Base-by-base conservation (phyloP, 1,140 invertebrate genomes). In the Hyles vespertilio region DNA sequence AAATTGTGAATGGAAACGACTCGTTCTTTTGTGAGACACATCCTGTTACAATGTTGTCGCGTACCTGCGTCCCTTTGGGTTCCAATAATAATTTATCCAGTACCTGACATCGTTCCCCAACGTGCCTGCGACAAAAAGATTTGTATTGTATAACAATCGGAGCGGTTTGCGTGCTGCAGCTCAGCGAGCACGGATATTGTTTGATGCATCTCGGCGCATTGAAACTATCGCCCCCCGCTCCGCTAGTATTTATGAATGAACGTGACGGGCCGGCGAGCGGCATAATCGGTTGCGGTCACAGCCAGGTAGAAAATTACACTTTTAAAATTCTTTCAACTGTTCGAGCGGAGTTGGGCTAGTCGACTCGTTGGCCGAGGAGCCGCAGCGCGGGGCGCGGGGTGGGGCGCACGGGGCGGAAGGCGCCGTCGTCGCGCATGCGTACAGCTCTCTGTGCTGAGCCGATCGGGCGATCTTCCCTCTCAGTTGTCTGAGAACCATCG, bases 261-360 rank as follows among this genome's bases (percentile, higher is more conserved):
- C 85, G 85, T 84, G 83, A 82, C 75, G 75, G 72, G 63, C 71
- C 64, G 73, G 69, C 72, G 74, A 74, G 67, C 64, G 74, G 69
- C 72, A 76, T 74, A 72, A 73, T 78, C 78, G 71, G 70, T 63
- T 70, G 79, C 77, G 74, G 72, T 73, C 74, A 79, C 74, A 79
- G 79, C 74, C 85, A 88, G 85, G 85, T 88, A 88, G 75, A 81
- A 88, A 86, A 85, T 84, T 84, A 87, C 74, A 83, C 85, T 86
- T 84, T 86, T 76, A 78, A 74, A 88, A 88, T 88, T 87, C 82
- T 87, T 88, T 86, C 71, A 80, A 84, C 78, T 79, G 65, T 77
- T 66, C 63, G 34, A 67, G 69, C 63, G 58, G 76, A 77, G 77
- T 72, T 72, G 77, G 70, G 74, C 73, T 76, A 77, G 76, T 80